Percentiles rank a stretch among this genome's conserved stretches.
Evolutionary conservation across 2,888 invertebrate genomes (phyloP).

Genomic region (Trissoscelio sp.): DNA sequence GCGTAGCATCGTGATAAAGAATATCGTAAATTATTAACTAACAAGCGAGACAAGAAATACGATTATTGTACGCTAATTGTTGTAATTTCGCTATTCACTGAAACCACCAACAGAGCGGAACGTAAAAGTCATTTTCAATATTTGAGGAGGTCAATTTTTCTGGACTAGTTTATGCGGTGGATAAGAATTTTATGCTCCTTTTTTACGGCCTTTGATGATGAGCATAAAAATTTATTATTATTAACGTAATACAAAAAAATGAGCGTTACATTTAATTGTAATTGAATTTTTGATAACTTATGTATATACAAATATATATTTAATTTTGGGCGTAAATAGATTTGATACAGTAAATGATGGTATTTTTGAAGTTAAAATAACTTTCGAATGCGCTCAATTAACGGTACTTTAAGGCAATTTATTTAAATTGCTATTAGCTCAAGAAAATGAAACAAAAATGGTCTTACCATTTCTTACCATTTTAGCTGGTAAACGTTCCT

Average conservation of each 20-base stretch:
- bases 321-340: conserved; percentile 1
- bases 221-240: conserved; percentile 28
- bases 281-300: not conserved
- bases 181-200: conserved; percentile 12
- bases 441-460: conserved; percentile 29
- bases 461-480: conserved; percentile 9
- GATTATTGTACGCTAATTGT: conserved; percentile 51
- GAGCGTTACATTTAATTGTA: conserved; percentile 1
- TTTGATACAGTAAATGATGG: not conserved
- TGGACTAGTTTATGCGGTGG: conserved; percentile 34
- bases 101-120: conserved; percentile 41
- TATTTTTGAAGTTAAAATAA: conserved; percentile 10
- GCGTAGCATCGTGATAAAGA: conserved; percentile 44
- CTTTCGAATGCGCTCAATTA: conserved; percentile 19
- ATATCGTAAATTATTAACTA: conserved; percentile 57
- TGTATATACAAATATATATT: not conserved
- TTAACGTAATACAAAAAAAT: not conserved
- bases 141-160: conserved; percentile 45
- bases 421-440: conserved; percentile 16
- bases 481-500: conserved; percentile 11
- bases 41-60: conserved; percentile 52
- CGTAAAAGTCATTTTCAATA: conserved; percentile 50
- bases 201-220: conserved; percentile 30
- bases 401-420: conserved; percentile 20
- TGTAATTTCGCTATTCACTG: conserved; percentile 47